phyloP scores from a whole-genome alignment of 2,113 vertebrate genomes.

The Neofelis nebulosa region DNA sequence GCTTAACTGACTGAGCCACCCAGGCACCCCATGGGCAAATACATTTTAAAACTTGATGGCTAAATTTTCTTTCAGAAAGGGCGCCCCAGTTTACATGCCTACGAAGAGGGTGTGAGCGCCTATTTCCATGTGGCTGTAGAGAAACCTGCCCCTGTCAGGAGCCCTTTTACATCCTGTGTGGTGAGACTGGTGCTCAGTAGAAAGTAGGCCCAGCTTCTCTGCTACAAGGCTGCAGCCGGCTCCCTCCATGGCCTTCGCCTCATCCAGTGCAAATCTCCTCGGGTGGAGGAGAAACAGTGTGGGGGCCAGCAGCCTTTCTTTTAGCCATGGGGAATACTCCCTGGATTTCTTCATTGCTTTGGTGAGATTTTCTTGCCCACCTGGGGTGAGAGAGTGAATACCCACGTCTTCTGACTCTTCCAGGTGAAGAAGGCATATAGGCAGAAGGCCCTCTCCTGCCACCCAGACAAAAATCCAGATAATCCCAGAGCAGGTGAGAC shows the following conservation, averaged over 20 bases:
- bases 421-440: conserved; percentile 98
- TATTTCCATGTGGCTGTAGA: background rate
- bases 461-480: conserved; percentile 98
- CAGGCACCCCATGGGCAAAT: too few relatives aligned
- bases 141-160: background rate
- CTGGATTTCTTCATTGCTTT: background rate
- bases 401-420: conserved; percentile 42
- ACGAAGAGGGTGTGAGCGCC: background rate
- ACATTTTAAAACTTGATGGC: background rate
- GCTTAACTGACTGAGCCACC: too few relatives aligned
- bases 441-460: conserved; percentile 95
- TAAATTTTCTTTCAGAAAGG: conserved; percentile 1
- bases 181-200: accelerated
- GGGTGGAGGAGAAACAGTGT: too few relatives aligned
- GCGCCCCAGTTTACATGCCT: background rate
- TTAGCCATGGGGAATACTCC: background rate
- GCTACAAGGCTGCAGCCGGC: background rate
- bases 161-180: background rate
- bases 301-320: background rate
- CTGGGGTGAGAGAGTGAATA: background rate
- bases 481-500: conserved; percentile 95
- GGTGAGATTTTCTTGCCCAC: background rate
- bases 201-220: background rate
- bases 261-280: background rate
- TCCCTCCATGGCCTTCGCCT: background rate